Conservation (phyloP, 2,888 invertebrate species). For the Zelleria hepariella region DNA sequence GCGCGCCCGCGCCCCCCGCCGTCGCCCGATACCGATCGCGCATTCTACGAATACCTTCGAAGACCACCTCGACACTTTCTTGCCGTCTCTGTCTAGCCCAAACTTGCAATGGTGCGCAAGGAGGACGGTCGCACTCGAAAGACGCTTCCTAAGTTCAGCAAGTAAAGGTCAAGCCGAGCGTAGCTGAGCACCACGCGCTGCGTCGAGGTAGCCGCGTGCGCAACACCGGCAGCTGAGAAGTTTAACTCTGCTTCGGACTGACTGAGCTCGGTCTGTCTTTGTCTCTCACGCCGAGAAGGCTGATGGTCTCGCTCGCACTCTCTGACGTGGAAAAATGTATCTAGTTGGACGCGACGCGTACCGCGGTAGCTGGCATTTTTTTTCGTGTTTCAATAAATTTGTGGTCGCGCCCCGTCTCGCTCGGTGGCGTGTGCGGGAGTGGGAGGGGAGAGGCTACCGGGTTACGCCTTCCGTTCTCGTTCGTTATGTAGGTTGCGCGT, state of each 20-base stretch:
- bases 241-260: conserved; percentile 47
- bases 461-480: conserved; percentile 72
- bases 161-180: conserved; percentile 69
- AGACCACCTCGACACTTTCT: conserved; percentile 55
- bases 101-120: conserved; percentile 22
- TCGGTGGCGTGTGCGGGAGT: conserved; percentile 44
- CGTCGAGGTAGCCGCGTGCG: conserved; percentile 65
- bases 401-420: conserved; percentile 63
- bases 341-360: conserved; percentile 69
- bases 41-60: conserved; percentile 70
- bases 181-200: conserved; percentile 39
- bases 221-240: conserved; percentile 72
- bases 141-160: conserved; percentile 71
- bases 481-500: conserved; percentile 68
- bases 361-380: conserved; percentile 66
- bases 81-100: conserved; percentile 57
- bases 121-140: conserved; percentile 64
- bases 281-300: conserved; percentile 5
- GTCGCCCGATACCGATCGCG: conserved; percentile 71
- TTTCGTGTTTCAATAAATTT: conserved; percentile 71
- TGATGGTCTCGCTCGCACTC: conserved; percentile 37
- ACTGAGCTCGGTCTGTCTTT: conserved; percentile 21
- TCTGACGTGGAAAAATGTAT: conserved; percentile 68
- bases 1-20: conserved; percentile 45
- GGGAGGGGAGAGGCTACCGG: conserved; percentile 61